Evolutionary conservation across 2,113 vertebrate genomes (phyloP), one percentile per base, ranked within the genome.

Genomic region (Mandrillus leucophaeus): DNA sequence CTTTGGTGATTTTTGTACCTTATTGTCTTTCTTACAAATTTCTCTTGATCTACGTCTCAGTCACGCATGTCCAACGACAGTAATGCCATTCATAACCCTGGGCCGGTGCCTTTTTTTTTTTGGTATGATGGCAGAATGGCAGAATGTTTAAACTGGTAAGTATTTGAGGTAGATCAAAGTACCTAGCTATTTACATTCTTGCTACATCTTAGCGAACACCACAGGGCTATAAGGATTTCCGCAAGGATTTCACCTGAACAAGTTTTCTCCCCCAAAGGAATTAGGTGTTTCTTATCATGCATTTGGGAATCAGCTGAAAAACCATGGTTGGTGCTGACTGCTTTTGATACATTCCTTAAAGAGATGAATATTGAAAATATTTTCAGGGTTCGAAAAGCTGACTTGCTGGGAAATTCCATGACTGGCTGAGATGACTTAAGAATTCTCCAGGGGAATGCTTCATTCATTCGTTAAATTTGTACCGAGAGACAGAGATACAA

Each of bases 1-100:
- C 95, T 95, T 91, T 80, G 89, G 97, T 52, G 23, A 96, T 55
- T 94, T 94, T 95, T 94, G 72, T 97, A 98, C 98, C 95, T 97
- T 97, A 78, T 9, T 94, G 73, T 25, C 94, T 85, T 68, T 48
- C 92, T 59, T 59, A 96, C 84, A 87, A 97, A 43, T 30, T 80
- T 76, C 78, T 91, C 97, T 89, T 48, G 3, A 91, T 85, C 90
- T 84, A 66, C 7, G 43, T 2, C 40, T 68, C 25, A 0, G 4
- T 57, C 76, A 27, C 35, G 35, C 2, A 2, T 1, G 23, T 35
- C 75, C 64, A 45, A 17, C 0, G 5, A 5, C 7, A 68, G 55
- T 12, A 35, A 70, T 48, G 40, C 40, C 30, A 75, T 23, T 72
- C 70, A 22, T 52, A 70, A 88, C 55, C 80, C 25, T 10, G 0